Evolutionary conservation across 2,888 invertebrate species (phyloP).

Genomic region (Aromia moschata): DNA sequence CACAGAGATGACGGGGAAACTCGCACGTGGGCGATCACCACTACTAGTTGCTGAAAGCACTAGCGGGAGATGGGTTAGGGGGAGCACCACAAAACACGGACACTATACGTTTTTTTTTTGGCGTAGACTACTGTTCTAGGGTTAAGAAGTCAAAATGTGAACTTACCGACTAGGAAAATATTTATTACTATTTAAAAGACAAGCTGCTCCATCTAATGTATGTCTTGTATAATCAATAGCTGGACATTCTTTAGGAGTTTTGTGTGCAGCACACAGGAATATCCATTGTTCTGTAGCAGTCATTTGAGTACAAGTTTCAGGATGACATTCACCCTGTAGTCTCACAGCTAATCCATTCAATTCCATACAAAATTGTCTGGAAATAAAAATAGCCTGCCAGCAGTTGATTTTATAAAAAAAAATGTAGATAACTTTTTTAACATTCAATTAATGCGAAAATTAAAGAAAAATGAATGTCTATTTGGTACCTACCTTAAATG

Average conservation of each 20-base stretch:
- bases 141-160: no score
- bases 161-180: slow-evolving; percentile 97
- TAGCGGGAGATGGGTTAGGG: no score
- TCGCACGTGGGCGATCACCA: no score
- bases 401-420: no score
- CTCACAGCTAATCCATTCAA: slow-evolving; percentile 97
- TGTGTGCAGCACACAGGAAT: slow-evolving; percentile 99
- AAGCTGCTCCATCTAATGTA: slow-evolving; percentile 98
- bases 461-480: not conserved
- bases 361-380: slow-evolving; percentile 98
- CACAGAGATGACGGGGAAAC: no score
- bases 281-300: slow-evolving; percentile 99
- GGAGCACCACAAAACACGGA: no score
- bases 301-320: slow-evolving; percentile 98
- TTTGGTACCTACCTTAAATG: slow-evolving; percentile 79
- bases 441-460: no score
- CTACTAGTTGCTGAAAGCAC: no score
- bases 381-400: slow-evolving; percentile 42
- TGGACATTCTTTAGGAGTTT: slow-evolving; percentile 99
- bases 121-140: no score
- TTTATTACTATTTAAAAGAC: slow-evolving; percentile 98
- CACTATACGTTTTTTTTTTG: no score
- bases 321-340: slow-evolving; percentile 95
- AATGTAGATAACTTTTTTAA: no score
- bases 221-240: slow-evolving; percentile 99